A percentile compares a stretch with the other conserved stretches of the same genome.
Conservation (phyloP, 2,797 vertebrate species). For the Sciaenops ocellatus region DNA sequence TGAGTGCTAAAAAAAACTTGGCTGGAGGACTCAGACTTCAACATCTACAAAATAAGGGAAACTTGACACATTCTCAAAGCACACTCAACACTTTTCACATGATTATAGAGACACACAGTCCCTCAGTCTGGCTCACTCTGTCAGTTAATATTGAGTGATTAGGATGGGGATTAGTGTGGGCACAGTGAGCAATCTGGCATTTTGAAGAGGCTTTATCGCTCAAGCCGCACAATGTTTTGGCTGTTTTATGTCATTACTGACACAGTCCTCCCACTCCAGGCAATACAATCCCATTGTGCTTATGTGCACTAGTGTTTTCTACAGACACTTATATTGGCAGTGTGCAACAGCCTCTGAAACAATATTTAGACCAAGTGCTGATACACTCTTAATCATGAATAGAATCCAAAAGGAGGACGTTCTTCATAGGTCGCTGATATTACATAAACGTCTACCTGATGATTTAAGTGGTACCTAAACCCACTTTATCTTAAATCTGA, state of each 20-base stretch:
- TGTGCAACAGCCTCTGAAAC: conserved; percentile 31
- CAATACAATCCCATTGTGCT: conserved; percentile 62
- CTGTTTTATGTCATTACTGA: conserved; percentile 70
- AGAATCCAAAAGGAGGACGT: conserved; percentile 13
- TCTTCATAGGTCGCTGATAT: conserved; percentile 13
- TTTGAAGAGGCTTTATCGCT: conserved; percentile 68
- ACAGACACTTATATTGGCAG: conserved; percentile 50
- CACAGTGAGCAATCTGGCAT: conserved; percentile 69
- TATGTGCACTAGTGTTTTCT: conserved; percentile 44
- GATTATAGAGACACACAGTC: conserved; percentile 48
- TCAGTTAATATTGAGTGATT: conserved; percentile 73
- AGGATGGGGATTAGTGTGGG: conserved; percentile 71
- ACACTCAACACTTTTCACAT: conserved; percentile 42
- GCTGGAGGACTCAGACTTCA: conserved; percentile 20
- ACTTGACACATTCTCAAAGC: conserved; percentile 53
- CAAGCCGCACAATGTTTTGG: conserved; percentile 55
- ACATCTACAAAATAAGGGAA: conserved; percentile 35
- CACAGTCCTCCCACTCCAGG: conserved; percentile 61
- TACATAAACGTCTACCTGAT: conserved; percentile 12
- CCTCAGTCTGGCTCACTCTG: conserved; percentile 47
- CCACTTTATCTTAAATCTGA: conserved; percentile 20
- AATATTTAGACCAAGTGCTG: conserved; percentile 43
- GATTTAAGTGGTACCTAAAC: conserved; percentile 24
- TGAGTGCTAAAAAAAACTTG: conserved; percentile 14
- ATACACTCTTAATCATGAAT: conserved; percentile 19